Base-by-base conservation (phyloP, 2,888 invertebrate genomes). In the Chloromyia formosa region DNA sequence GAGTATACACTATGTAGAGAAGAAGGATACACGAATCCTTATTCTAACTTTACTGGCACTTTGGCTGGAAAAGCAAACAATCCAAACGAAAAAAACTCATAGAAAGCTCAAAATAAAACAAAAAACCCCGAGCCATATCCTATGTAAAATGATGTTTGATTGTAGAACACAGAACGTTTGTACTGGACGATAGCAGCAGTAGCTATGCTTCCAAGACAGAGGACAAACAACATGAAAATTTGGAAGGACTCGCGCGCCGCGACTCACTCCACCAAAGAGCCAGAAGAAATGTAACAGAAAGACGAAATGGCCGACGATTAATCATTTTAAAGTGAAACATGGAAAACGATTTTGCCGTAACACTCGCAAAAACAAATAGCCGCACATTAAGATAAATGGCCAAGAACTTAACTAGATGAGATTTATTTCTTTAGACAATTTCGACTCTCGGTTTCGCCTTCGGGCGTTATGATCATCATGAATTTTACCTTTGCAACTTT, bases 291-390 rank as follows among this genome's bases (percentile, higher is more conserved):
- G 66, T 66, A 66, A 66, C 66, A 66, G 66, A 66, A 66, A 66
- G 20, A 42, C 66, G 66, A 74, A 66, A 66, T 66, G 53, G 74
- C 62, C 61, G 16, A 35, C 74, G 53, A 74, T 74, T 74, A 74
- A 74, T 74, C 74, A 74, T 74, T 74, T 74, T 66, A 74, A 74
- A 74, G 74, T 74, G 74, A 74, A 74, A 74, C 74, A 68, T 74
- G 74, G 74, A 66, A 74, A 74, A 66, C 74, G 74, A 74, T 74
- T 74, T 74, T 74, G 66, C 66, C 27, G 74, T 74, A 74, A 74
- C 74, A 74, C 68, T 49, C 66, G 60, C 68, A 68, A 18, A 35
- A 74, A 74, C 74, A 74, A 74, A 74, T 74, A 74, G 74, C 66
- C 45, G 27, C 64, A 54, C 74, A 74, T 74, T 74, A 74, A 74